Conservation (phyloP, 1,140 invertebrate species). For the Chrysomallon squamiferum region DNA sequence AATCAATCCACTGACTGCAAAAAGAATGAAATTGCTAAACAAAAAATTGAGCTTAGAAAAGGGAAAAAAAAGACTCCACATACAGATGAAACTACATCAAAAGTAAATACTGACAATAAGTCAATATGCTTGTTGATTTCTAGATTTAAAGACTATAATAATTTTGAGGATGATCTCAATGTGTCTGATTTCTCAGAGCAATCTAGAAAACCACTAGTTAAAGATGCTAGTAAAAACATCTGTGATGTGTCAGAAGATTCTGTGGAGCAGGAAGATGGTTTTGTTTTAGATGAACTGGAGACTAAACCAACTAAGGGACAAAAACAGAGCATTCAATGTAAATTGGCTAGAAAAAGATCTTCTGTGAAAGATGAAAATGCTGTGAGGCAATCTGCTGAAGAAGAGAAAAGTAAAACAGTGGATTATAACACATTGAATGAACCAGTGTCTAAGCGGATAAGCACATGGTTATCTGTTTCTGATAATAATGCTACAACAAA, state of each 20-base stretch:
- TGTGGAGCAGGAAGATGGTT: background rate
- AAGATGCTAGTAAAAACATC: background rate
- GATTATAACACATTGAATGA: no score
- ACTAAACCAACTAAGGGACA: background rate
- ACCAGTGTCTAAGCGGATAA: no score
- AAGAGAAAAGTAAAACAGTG: no score
- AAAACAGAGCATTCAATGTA: background rate
- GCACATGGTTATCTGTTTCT: no score
- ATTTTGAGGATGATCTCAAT: background rate
- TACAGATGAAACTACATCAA: background rate
- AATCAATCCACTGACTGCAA: no score
- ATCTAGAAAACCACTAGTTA: background rate
- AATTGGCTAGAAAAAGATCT: no score
- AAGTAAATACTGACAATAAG: no score
- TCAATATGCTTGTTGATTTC: no score
- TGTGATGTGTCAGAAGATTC: background rate
- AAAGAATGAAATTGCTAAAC: no score
- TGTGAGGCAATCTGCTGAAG: no score
- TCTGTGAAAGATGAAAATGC: no score
- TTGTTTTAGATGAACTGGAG: background rate
- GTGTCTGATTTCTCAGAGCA: background rate
- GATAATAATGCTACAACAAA: no score
- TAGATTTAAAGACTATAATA: background rate
- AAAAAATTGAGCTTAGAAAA: slow-evolving; percentile 1
- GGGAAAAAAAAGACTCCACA: background rate